Base-by-base conservation (phyloP, 2,888 invertebrate genomes). In the Rotaria macrura region DNA sequence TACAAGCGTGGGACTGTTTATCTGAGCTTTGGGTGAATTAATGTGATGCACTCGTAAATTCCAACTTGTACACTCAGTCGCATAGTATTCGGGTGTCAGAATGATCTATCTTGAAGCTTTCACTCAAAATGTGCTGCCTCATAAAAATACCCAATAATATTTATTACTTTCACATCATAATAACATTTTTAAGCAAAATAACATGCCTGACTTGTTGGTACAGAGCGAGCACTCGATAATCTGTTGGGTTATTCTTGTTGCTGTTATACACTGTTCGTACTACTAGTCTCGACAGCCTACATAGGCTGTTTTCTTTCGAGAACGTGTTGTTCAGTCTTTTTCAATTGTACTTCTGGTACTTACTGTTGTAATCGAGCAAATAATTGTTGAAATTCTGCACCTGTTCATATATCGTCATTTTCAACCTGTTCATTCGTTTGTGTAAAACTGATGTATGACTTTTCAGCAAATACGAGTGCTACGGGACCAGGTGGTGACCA, bases 401-500 rank as follows among this genome's bases (percentile, higher is more conserved):
- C 79, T 43, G 23, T 79, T 43, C 79, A 79, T 23, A 10, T 38
- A 14, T 43, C 12, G 6, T 23, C 5, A 23, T 40, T 14, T 3
- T 43, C 43, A 43, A 5, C 6, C 52, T 52, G 23, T 6, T 43
- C 5, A 23, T 20, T 52, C 23, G 17, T 52, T 12, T 3, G 2
- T 7, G 43, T 17, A 84, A 89, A 89, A 86, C 89, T 88, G 25
- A 90, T 88, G 87, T 88, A 90, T 5, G 89, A 87, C 12, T 90
- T 87, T 86, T 89, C 89, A 40, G 89, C 89, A 85, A 90, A 88
- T 12, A 89, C 88, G 89, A 89, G 89, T 85, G 89, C 88, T 90
- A 90, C 89, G 38, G 90, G 90, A n/a, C 90, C 90, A 84, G 87
- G 88, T 23, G 90, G 90, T 47, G 90, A 90, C 90, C 90, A 90